phyloP scores from a whole-genome alignment of 1,140 invertebrate genomes.

The Neodiprion fabricii region DNA sequence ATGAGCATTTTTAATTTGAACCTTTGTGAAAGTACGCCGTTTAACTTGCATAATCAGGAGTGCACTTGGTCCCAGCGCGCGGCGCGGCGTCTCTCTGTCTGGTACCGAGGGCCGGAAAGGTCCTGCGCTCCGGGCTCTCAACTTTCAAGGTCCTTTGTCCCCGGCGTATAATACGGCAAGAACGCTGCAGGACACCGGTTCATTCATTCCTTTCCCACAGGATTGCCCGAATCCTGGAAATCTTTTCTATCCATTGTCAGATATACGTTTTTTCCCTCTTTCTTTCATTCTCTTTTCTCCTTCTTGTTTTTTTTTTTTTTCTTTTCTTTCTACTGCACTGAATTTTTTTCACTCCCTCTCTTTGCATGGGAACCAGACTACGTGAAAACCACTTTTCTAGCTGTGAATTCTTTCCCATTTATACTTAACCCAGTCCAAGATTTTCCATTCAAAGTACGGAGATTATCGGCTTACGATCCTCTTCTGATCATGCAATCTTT shows the following conservation, averaged over 20 bases:
- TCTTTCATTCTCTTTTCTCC: conserved; percentile 37
- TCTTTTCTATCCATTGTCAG: conserved; percentile 50
- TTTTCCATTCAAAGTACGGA: too few relatives aligned
- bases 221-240: conserved; percentile 54
- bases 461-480: too few relatives aligned
- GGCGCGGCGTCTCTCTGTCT: background rate
- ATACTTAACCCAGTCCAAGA: conserved; percentile 32
- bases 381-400: conserved; percentile 23
- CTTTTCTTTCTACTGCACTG: conserved; percentile 25
- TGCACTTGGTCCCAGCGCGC: background rate
- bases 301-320: conserved; percentile 43
- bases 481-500: conserved; percentile 26
- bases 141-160: conserved; percentile 40
- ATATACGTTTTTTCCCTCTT: conserved; percentile 36
- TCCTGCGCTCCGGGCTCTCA: background rate
- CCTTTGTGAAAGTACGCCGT: too few relatives aligned
- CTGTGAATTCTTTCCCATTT: conserved; percentile 29
- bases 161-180: conserved; percentile 40
- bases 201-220: conserved; percentile 54
- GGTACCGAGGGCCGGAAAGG: background rate
- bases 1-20: too few relatives aligned
- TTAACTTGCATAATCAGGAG: too few relatives aligned
- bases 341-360: conserved; percentile 16
- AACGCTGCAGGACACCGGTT: conserved; percentile 39
- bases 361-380: conserved; percentile 39